A percentile compares a stretch with the other conserved stretches of the same genome.
These are phyloP conservation scores for Seira sanloemensis DNA, from an alignment of 2,888 invertebrate species.

Conservation along the genomic window DNA sequence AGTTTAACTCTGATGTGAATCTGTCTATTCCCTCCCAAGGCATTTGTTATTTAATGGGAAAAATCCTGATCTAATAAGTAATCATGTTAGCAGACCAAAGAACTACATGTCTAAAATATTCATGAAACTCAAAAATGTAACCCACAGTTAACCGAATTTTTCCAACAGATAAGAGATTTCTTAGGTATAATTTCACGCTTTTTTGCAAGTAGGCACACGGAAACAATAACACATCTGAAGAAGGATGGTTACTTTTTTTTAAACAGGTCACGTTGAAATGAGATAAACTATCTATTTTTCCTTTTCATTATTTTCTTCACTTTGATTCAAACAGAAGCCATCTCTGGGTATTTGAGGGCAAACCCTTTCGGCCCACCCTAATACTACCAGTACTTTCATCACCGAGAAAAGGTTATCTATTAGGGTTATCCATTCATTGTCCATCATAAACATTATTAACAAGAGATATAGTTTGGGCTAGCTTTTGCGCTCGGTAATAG, in stretches of 20 bases:
- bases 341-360: neutral
- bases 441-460: neutral
- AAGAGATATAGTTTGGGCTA: neutral
- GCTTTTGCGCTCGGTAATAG: neutral
- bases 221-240: neutral
- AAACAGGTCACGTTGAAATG: neutral
- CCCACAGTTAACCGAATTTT: neutral
- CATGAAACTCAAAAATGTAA: neutral
- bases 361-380: neutral
- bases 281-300: neutral
- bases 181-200: neutral
- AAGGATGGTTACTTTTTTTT: neutral
- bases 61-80: neutral
- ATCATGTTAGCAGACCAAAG: too few relatives aligned
- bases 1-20: too few relatives aligned
- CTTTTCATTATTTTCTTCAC: neutral
- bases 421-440: slow-evolving; percentile 23
- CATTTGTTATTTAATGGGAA: neutral
- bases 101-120: too few relatives aligned
- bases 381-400: slow-evolving; percentile 44
- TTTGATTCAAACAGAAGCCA: neutral
- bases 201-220: neutral
- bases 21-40: too few relatives aligned
- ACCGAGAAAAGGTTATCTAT: slow-evolving; percentile 36
- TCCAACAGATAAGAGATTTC: neutral